Percentiles rank a stretch among this genome's conserved stretches.
Evolutionary conservation across 2,113 vertebrate species (phyloP).

Genomic region (Otus sunia): DNA sequence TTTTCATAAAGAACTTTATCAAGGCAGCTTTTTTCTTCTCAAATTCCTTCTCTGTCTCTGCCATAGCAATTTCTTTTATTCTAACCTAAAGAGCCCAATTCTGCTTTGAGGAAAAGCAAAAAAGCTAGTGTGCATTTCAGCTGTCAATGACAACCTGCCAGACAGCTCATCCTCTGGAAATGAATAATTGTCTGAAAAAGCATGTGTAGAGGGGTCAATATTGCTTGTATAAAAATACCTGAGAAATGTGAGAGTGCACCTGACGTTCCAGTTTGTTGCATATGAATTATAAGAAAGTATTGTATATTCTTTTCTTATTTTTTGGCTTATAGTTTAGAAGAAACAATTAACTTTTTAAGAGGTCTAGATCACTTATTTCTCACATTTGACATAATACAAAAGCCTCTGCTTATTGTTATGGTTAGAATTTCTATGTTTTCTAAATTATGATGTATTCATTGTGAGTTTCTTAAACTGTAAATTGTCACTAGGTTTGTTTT

Average conservation of each 20-base stretch:
- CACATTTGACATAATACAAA: neutral
- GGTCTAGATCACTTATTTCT: neutral
- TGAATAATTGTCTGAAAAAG: constrained; percentile 9
- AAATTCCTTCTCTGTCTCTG: constrained; percentile 6
- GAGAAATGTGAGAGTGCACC: neutral
- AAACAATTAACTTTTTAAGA: constrained; percentile 31
- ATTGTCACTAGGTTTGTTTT: constrained; percentile 36
- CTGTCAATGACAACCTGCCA: constrained; percentile 47
- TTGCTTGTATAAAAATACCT: neutral
- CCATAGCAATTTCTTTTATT: constrained; percentile 5
- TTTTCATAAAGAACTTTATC: constrained; percentile 1
- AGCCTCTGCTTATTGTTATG: neutral
- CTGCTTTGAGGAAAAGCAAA: constrained; percentile 21
- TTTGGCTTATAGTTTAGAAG: constrained; percentile 30
- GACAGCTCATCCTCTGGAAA: constrained; percentile 61
- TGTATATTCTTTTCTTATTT: constrained; percentile 2
- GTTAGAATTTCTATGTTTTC: constrained; percentile 13
- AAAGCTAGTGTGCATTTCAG: constrained; percentile 35
- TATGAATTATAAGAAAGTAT: neutral
- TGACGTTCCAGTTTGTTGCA: neutral
- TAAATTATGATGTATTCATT: constrained; percentile 19
- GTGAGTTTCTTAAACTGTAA: constrained; percentile 21
- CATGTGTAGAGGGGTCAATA: neutral
- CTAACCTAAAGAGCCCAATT: neutral
- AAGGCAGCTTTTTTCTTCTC: neutral